These are phyloP conservation scores for Cyrtorhinus lividipennis DNA, from an alignment of 1,140 invertebrate genomes.

Conservation along the genomic window DNA sequence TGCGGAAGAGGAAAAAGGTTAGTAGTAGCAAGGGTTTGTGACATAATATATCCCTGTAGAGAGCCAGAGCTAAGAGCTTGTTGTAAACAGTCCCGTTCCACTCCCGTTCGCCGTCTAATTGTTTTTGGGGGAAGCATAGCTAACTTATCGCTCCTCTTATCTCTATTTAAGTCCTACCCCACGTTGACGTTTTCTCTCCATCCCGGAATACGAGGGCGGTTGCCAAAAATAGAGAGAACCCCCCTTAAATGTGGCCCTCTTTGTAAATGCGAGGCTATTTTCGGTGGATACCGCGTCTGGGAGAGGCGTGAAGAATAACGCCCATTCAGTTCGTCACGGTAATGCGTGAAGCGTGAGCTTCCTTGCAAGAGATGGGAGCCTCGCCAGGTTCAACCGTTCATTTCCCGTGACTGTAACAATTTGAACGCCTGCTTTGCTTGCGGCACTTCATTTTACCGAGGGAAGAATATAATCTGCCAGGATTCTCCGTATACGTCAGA, in stretches of 20 bases:
- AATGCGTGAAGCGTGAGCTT: too few relatives aligned
- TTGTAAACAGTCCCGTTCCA: not conserved
- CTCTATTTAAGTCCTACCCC: not conserved
- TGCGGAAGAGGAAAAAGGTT: not conserved
- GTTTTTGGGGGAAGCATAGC: not conserved
- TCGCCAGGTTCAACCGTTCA: too few relatives aligned
- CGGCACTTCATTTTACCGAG: too few relatives aligned
- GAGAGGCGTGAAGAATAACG: not conserved
- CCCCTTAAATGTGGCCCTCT: too few relatives aligned
- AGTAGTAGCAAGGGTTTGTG: not conserved
- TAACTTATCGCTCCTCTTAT: conserved; percentile 4
- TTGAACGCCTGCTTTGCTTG: too few relatives aligned
- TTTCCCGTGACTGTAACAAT: too few relatives aligned
- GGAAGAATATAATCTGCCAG: too few relatives aligned
- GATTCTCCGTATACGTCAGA: too few relatives aligned
- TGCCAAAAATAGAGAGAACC: not conserved
- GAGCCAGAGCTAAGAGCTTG: not conserved
- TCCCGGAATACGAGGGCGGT: not conserved
- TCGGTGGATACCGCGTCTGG: too few relatives aligned
- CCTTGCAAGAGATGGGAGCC: too few relatives aligned
- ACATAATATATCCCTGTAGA: conserved; percentile 1
- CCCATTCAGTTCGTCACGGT: not conserved
- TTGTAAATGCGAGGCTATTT: too few relatives aligned
- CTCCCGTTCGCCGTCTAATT: not conserved
- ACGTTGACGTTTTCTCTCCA: not conserved